These are phyloP conservation scores for Tenthredo mesomela DNA, from an alignment of 2,888 invertebrate species.

Conservation along the genomic window DNA sequence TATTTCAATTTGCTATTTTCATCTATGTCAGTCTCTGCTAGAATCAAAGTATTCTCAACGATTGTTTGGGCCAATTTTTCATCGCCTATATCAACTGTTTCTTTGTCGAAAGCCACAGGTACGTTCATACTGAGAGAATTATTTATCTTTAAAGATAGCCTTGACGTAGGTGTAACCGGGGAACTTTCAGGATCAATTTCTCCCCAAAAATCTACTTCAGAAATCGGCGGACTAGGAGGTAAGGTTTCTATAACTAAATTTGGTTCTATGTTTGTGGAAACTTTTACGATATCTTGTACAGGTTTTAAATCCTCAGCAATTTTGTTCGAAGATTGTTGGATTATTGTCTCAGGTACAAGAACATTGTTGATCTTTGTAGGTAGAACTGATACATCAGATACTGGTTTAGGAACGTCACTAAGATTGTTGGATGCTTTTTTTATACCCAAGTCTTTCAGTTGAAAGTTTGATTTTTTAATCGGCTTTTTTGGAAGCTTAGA, in stretches of 20 bases:
- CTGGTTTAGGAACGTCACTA: neutral
- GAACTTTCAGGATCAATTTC: conserved; percentile 69
- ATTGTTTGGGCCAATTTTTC: conserved; percentile 69
- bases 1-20: conserved; percentile 18
- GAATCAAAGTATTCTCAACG: conserved; percentile 64
- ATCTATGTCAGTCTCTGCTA: conserved; percentile 27
- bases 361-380: neutral
- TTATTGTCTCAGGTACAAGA: conserved; percentile 12
- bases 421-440: neutral
- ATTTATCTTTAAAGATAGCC: conserved; percentile 37
- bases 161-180: conserved; percentile 47
- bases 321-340: neutral
- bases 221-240: neutral
- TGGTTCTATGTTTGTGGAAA: neutral
- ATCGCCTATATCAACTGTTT: conserved; percentile 61
- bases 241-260: conserved; percentile 76
- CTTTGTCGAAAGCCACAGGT: conserved; percentile 55
- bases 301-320: neutral
- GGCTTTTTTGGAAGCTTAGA: conserved; percentile 60
- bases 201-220: conserved; percentile 74
- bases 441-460: conserved; percentile 1
- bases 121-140: conserved; percentile 43
- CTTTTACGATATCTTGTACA: neutral
- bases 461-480: neutral
- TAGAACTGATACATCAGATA: neutral